Conservation (phyloP, 2,888 invertebrate species). For the Nineta flava region DNA sequence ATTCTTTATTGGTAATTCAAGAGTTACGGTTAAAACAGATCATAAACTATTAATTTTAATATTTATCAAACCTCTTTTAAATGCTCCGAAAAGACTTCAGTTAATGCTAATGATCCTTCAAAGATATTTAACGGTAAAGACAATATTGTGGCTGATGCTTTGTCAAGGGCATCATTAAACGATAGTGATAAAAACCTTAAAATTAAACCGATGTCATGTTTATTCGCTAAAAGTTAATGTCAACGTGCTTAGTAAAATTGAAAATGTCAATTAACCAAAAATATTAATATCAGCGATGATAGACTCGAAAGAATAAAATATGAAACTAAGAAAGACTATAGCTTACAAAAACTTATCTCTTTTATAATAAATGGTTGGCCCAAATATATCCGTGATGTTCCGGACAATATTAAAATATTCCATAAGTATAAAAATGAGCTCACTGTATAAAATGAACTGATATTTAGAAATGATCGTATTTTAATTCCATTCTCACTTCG, state of each 20-base stretch:
- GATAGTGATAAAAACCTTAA: background rate
- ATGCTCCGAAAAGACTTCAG: slow-evolving; percentile 4
- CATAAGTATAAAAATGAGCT: background rate
- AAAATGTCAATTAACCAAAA: background rate
- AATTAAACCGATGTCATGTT: background rate
- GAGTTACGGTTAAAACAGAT: slow-evolving; percentile 12
- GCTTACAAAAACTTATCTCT: background rate
- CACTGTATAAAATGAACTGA: background rate
- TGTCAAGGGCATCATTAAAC: background rate
- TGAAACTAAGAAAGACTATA: background rate
- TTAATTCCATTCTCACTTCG: slow-evolving; percentile 2
- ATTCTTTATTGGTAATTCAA: slow-evolving; percentile 11
- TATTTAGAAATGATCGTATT: background rate
- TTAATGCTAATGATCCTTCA: slow-evolving; percentile 7
- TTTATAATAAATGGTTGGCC: slow-evolving; percentile 1
- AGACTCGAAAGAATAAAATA: background rate
- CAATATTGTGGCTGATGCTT: background rate
- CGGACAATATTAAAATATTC: background rate
- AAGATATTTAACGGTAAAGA: slow-evolving; percentile 8
- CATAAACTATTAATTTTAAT: slow-evolving; percentile 12
- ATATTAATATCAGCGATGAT: background rate
- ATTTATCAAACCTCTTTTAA: slow-evolving; percentile 1
- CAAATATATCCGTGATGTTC: background rate
- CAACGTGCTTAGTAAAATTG: background rate
- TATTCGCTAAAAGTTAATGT: background rate